Evolutionary conservation across 1,140 invertebrate genomes (phyloP).

Genomic region (Pentalonia nigronervosa): DNA sequence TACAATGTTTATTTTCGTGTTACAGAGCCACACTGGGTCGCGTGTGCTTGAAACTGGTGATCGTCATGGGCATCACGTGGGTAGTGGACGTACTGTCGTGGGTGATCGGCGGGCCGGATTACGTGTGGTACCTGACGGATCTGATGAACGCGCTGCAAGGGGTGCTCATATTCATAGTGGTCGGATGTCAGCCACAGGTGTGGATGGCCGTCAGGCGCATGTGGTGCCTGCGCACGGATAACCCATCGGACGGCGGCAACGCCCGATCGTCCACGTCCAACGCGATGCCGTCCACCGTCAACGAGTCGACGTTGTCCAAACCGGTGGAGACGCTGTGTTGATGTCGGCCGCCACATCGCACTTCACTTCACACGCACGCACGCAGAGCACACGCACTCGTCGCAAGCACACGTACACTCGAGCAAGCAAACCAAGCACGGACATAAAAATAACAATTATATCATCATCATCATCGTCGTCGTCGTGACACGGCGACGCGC

Average conservation of each 20-base stretch:
- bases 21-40: constrained; percentile 77
- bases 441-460: no score
- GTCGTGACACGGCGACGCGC: neutral
- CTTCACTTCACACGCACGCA: neutral
- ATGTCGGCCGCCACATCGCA: neutral
- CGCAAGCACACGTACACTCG: neutral
- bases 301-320: constrained; percentile 67
- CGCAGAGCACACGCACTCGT: neutral
- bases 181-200: constrained; percentile 82
- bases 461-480: neutral
- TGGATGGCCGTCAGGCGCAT: constrained; percentile 74
- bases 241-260: constrained; percentile 63
- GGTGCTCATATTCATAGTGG: constrained; percentile 87
- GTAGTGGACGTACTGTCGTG: constrained; percentile 80
- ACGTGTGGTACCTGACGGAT: constrained; percentile 73
- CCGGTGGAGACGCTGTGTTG: constrained; percentile 62
- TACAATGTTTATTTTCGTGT: constrained; percentile 58
- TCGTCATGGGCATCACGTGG: constrained; percentile 88
- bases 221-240: constrained; percentile 67
- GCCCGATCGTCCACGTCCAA: constrained; percentile 74
- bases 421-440: neutral
- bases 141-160: constrained; percentile 85
- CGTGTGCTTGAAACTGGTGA: constrained; percentile 82
- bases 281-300: constrained; percentile 78
- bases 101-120: constrained; percentile 76